These are phyloP conservation scores for Danio choprae DNA, from an alignment of 2,797 vertebrate species.

Conservation along the genomic window DNA sequence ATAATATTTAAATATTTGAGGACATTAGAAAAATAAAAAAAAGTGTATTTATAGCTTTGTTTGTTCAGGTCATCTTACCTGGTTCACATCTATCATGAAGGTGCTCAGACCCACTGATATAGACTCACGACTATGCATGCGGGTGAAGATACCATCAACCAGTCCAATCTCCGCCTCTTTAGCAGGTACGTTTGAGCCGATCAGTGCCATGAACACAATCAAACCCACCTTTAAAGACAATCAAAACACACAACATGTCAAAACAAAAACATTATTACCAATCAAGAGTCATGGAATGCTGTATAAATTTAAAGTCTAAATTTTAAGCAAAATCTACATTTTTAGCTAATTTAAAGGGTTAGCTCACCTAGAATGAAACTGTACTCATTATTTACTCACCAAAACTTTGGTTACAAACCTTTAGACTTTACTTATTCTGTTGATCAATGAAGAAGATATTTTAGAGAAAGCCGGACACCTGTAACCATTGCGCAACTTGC, in stretches of 20 bases:
- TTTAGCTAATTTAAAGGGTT: too few relatives aligned
- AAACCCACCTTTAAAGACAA: conserved; percentile 84
- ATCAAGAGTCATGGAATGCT: not conserved
- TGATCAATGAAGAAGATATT: too few relatives aligned
- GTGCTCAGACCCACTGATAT: conserved; percentile 95
- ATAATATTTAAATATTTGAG: too few relatives aligned
- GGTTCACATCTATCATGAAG: conserved; percentile 97
- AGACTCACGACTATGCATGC: conserved; percentile 94
- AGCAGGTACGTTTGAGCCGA: conserved; percentile 94
- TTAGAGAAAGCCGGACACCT: too few relatives aligned
- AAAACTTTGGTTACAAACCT: too few relatives aligned
- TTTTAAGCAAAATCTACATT: not conserved
- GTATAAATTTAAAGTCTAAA: not conserved
- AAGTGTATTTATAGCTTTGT: too few relatives aligned
- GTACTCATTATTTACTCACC: too few relatives aligned
- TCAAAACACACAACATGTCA: conserved; percentile 26
- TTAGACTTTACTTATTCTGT: too few relatives aligned
- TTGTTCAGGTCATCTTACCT: conserved; percentile 72
- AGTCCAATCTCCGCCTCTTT: conserved; percentile 90
- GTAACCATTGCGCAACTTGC: too few relatives aligned
- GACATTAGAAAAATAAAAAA: too few relatives aligned
- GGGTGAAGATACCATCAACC: conserved; percentile 92
- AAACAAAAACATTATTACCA: not conserved
- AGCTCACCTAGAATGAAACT: too few relatives aligned
- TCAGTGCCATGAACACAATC: conserved; percentile 96